A percentile compares a stretch with the other conserved stretches of the same genome.
Conservation (phyloP, 2,113 vertebrate species). For the Hippopotamus amphibius region DNA sequence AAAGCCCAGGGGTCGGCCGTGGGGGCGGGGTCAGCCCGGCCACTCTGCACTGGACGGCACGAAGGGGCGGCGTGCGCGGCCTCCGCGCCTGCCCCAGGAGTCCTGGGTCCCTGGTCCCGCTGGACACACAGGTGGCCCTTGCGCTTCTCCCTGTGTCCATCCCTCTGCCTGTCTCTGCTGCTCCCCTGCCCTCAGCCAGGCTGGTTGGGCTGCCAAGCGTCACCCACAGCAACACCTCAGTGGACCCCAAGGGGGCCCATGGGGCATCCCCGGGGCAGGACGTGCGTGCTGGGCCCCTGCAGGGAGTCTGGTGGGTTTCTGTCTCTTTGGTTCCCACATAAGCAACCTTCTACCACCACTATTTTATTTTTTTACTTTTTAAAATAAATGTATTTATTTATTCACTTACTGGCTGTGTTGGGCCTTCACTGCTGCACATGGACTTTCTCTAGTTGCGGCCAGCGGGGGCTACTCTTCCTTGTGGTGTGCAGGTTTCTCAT, state of each 20-base stretch:
- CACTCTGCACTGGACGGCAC: neutral
- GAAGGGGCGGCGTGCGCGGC: neutral
- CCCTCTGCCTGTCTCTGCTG: neutral
- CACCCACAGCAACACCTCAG: neutral
- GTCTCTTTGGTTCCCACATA: neutral
- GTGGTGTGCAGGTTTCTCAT: too few species aligned
- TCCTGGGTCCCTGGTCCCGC: neutral
- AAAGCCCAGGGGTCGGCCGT: neutral
- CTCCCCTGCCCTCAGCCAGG: neutral
- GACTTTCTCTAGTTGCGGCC: too few species aligned
- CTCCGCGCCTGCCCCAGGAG: neutral
- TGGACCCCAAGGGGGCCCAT: neutral
- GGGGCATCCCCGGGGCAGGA: fast-evolving
- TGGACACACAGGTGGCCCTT: too few species aligned
- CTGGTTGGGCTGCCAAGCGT: too few species aligned
- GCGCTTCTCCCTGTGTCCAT: fast-evolving
- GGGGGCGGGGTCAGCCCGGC: neutral
- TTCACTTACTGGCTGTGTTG: too few species aligned
- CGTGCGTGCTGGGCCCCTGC: fast-evolving
- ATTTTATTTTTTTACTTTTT: too few species aligned
- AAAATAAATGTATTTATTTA: too few species aligned
- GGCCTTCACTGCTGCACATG: too few species aligned
- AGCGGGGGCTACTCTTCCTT: too few species aligned
- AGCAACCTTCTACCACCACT: neutral
- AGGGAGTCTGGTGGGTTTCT: neutral